Conservation (phyloP, 2,888 invertebrate genomes). For the Tetragonisca angustula region DNA sequence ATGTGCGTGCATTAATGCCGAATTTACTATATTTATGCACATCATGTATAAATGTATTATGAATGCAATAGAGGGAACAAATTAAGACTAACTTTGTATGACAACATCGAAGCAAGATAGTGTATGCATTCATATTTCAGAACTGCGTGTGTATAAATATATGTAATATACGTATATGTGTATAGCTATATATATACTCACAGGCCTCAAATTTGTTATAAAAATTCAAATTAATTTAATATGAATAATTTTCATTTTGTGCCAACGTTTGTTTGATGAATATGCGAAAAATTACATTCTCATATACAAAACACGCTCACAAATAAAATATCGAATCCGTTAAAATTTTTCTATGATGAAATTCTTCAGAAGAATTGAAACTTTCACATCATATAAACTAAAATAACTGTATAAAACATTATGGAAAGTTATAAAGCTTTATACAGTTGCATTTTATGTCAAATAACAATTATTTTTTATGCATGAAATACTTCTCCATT, state of each 20-base stretch:
- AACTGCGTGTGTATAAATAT: constrained; percentile 43
- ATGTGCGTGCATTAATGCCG: constrained; percentile 28
- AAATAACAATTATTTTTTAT: constrained; percentile 44
- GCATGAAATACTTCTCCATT: constrained; percentile 37
- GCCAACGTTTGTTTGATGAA: constrained; percentile 43
- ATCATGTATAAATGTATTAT: constrained; percentile 40
- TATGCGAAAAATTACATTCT: constrained; percentile 20
- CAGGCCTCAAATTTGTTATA: constrained; percentile 53
- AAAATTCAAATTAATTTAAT: constrained; percentile 33
- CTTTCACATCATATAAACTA: not conserved
- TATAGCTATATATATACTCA: constrained; percentile 26
- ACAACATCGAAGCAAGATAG: constrained; percentile 33
- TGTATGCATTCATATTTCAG: constrained; percentile 29
- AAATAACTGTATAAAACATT: constrained; percentile 10
- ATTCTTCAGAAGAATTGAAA: constrained; percentile 19
- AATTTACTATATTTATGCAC: constrained; percentile 48
- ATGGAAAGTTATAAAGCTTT: constrained; percentile 20
- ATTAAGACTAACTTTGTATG: constrained; percentile 28
- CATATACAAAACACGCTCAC: constrained; percentile 23
- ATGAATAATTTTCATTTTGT: constrained; percentile 52
- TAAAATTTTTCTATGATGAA: constrained; percentile 28
- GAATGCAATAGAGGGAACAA: constrained; percentile 48
- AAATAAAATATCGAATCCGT: constrained; percentile 25
- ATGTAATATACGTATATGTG: constrained; percentile 39
- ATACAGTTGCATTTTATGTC: constrained; percentile 50